Evolutionary conservation across 2,888 invertebrate species (phyloP), one percentile per base, ranked within the genome.

Genomic region (Neoscelio sp.): DNA sequence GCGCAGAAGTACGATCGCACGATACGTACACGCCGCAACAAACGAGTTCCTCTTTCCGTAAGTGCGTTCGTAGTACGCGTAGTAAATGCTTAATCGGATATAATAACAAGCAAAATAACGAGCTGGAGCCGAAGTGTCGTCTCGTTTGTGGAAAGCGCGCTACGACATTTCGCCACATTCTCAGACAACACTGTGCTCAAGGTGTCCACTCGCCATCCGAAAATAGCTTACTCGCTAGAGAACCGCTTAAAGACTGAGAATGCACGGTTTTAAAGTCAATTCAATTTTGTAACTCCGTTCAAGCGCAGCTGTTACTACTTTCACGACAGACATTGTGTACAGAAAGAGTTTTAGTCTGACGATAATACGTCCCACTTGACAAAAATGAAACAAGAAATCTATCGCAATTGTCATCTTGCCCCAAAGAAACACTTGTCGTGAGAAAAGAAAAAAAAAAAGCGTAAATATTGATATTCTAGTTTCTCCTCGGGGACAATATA

Each of bases 101-200:
- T 52, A 77, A 78, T 65, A 71, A 71, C 71, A 71, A 65, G 52
- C 64, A 33, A n/a, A 52, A 38, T 58, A 77, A 77, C 35, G 54
- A 71, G 67, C 70, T 30, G 28, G 30, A n/a, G 56, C 26, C 26
- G 30, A 28, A 38, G 54, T 67, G 40, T 60, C 70, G 42, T 56
- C 42, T 70, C 56, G 40, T 68, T 68, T 64, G 67, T 28, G 62
- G 42, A 67, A 68, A 68, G 76, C 23, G 67, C 74, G 58, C 23
- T 20, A 50, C 75, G 71, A 76, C 75, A 76, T 80, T 80, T 80
- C 65, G 62, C 46, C 67, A 67, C 76, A 71, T 80, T 71, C 75
- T 65, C 65, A 71, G 79, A 75, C 79, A 70, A 79, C 79, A 75
- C 65, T 54, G 44, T 33, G 23, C 18, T 62, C 75, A 67, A 62